These are phyloP conservation scores for Ophion costatus DNA, from an alignment of 2,888 invertebrate genomes.

Conservation along the genomic window DNA sequence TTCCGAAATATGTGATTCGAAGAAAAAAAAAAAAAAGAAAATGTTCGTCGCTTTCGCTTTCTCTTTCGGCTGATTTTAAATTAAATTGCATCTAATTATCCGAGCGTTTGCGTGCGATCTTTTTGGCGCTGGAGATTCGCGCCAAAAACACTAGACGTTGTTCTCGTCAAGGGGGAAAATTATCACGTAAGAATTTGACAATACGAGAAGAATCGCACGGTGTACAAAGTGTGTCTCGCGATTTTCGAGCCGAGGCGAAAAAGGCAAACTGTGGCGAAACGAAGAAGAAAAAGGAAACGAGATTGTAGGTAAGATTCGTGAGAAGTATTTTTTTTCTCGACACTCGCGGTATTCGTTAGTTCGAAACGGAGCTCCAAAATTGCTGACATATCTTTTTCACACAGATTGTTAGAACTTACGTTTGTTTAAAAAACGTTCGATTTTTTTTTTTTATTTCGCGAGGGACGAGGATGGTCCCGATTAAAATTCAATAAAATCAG, in stretches of 20 bases:
- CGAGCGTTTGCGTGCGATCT: neutral
- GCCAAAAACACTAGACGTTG: neutral
- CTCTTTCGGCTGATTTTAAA: neutral
- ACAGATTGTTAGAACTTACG: neutral
- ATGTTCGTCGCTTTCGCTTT: neutral
- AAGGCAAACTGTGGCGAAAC: neutral
- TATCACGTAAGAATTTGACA: constrained; percentile 1
- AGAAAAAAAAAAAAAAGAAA: neutral
- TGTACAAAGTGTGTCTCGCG: neutral
- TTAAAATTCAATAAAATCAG: neutral
- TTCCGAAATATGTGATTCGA: neutral
- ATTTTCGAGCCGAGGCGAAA: neutral
- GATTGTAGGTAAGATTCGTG: neutral
- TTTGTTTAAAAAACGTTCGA: neutral
- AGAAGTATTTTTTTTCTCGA: neutral
- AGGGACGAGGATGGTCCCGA: no score
- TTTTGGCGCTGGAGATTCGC: neutral
- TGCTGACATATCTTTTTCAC: neutral
- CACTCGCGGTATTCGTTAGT: no score
- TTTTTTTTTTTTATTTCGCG: neutral
- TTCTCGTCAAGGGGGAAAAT: constrained; percentile 1
- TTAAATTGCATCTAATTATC: neutral
- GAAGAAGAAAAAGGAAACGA: neutral
- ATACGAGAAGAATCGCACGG: neutral
- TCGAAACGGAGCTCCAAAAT: neutral